A percentile compares a stretch with the other conserved stretches of the same genome.
Conservation (phyloP, 2,888 invertebrate species). For the Microchrysa polita region DNA sequence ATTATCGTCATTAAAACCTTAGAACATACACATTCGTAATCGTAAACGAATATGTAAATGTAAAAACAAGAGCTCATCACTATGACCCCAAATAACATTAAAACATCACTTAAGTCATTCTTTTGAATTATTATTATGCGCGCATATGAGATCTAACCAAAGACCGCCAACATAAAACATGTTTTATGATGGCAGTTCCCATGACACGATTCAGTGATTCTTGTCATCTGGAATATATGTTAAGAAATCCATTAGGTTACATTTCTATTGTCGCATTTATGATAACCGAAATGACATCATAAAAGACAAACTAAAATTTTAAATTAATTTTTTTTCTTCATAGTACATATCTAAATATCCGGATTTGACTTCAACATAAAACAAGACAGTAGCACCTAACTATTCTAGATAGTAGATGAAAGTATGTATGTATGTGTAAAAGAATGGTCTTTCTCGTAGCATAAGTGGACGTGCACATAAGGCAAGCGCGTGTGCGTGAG, state of each 20-base stretch:
- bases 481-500: background rate
- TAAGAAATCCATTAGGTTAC: slow-evolving; percentile 9
- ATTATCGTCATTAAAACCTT: too few relatives aligned
- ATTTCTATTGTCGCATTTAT: slow-evolving; percentile 39
- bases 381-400: background rate
- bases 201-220: slow-evolving; percentile 22
- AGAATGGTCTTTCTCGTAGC: too few relatives aligned
- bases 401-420: background rate
- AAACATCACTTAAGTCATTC: too few relatives aligned
- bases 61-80: too few relatives aligned
- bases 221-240: background rate
- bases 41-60: too few relatives aligned
- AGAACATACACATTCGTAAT: too few relatives aligned
- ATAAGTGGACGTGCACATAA: background rate
- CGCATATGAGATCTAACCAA: too few relatives aligned
- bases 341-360: too few relatives aligned
- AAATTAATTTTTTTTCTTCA: background rate
- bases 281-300: slow-evolving; percentile 10
- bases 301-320: slow-evolving; percentile 22
- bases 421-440: background rate
- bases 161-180: too few relatives aligned
- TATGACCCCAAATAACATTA: too few relatives aligned
- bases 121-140: too few relatives aligned
- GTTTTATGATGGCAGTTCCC: background rate
- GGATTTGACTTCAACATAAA: background rate